Base-by-base conservation (phyloP, 2,797 vertebrate genomes). In the Merluccius polli region DNA sequence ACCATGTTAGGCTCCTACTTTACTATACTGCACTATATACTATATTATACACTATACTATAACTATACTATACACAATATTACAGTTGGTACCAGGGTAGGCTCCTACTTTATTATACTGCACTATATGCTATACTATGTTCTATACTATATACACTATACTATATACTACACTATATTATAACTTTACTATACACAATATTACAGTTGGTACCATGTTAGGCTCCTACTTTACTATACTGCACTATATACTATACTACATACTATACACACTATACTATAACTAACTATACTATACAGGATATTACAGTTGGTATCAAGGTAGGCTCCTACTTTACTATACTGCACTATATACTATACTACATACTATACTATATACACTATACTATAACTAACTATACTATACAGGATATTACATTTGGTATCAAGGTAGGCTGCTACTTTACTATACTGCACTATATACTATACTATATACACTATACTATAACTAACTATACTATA, bases 171-270 rank as follows among this genome's bases (percentile, higher is more conserved):
- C 4, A 8, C 33, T 35, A 35, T 35, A 35, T 8, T 35, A 35
- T n/a, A n/a, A n/a, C n/a, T n/a, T 35, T 3, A 35, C 8, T 35
- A 8, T 3, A 8, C 8, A 35, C 33, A 35, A 8, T 35, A 8
- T 97, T 95, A 95, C 96, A 96, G 97, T 96, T 95, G 97, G 97
- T 94, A 96, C 97, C 88, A 98, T 98, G 97, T 97, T 99, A 98
- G 92, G 96, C 87, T 82, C 84, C 84, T 81, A 74, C 89, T 35
- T 3, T 35, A 35, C 33, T 35, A 35, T 8, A 8, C 33, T 35
- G 8, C 8, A 35, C 33, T 35, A 8, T 3, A 35, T 81, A 74
- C 89, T 35, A 35, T 35, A 35, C 33, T 35, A 35, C 33, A n/a
- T n/a, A n/a, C n/a, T n/a, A n/a, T n/a, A 41, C 12, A 13, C 12